Base-by-base conservation (phyloP, 2,797 vertebrate species). In the Pseudotriccus pelzelni region DNA sequence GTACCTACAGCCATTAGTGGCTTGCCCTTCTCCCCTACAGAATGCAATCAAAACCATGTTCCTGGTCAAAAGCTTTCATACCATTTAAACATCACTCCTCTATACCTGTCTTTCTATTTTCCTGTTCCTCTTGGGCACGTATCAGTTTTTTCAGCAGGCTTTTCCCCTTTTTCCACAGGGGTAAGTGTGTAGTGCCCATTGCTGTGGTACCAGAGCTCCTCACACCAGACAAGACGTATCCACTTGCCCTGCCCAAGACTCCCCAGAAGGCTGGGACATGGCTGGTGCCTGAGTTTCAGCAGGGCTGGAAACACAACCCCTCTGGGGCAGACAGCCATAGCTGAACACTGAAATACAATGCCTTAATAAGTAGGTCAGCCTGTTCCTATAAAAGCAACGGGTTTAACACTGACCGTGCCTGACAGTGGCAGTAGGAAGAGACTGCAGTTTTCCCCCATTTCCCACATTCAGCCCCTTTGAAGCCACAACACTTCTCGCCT, bases 291-390 rank as follows among this genome's bases (percentile, higher is more conserved):
- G 20, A 50, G 23, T 64, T 96, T 55, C 7, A 4, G 32, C 2
- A 3, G 30, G 25, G 44, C 2, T 5, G 24, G 66, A 88, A 94
- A 92, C 37, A 55, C 60, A 84, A 69, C 77, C 39, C 59, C 63
- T 70, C 44, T 76, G 49, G 89, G 73, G 59, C 93, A 82, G 56
- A 7, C 63, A 82, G 90, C 32, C 63, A 36, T 37, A 76, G 86
- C 92, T 55, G 34, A 82, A 46, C 56, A 52, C 67, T 84, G 94
- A 95, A 90, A 94, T 74, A 93, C 78, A 95, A 89, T 63, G 95
- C 70, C 24, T 88, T 82, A 90, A 67, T 93, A 97, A 97, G 90
- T 96, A 95, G 96, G 96, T 95, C 95, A 97, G 88, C 67, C 66
- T 79, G 88, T 92, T 96, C 90, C 89, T 93, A 73, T 82, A 89